phyloP scores from a whole-genome alignment of 2,113 vertebrate genomes.

The Fulica atra region DNA sequence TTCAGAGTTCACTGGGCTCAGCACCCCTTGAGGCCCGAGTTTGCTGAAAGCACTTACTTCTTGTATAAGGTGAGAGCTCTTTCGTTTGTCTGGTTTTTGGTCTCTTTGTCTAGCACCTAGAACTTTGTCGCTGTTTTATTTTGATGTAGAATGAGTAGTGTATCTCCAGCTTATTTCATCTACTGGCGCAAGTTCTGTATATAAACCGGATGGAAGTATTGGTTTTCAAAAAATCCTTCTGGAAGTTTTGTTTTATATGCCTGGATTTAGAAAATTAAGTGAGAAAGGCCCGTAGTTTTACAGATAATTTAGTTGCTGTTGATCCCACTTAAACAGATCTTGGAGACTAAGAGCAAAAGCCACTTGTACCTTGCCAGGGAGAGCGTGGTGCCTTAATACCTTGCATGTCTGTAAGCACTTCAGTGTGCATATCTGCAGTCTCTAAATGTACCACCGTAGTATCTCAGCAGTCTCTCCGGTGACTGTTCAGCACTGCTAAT shows the following conservation, averaged over 20 bases:
- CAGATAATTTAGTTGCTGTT: not conserved
- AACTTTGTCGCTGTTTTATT: not conserved
- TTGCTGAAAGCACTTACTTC: conserved; percentile 99
- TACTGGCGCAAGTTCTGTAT: not conserved
- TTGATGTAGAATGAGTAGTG: not conserved
- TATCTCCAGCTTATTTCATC: not conserved
- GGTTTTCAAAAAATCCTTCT: not conserved
- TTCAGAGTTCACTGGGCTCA: conserved; percentile 99
- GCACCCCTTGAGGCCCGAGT: conserved; percentile 95
- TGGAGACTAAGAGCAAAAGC: not conserved
- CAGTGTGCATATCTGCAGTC: not conserved
- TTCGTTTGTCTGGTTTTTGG: not conserved
- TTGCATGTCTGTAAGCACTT: not conserved
- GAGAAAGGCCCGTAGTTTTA: not conserved
- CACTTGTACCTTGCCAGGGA: not conserved
- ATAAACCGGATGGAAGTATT: not conserved
- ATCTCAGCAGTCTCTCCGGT: not conserved
- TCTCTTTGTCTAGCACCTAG: not conserved
- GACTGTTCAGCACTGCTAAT: not conserved
- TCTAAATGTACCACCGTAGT: not conserved
- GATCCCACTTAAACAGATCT: not conserved
- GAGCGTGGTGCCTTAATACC: not conserved
- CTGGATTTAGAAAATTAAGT: not conserved
- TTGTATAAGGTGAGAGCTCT: conserved; percentile 89
- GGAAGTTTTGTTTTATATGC: not conserved